Conservation (phyloP, 2,888 invertebrate genomes). For the Mesorhabditis belari region DNA sequence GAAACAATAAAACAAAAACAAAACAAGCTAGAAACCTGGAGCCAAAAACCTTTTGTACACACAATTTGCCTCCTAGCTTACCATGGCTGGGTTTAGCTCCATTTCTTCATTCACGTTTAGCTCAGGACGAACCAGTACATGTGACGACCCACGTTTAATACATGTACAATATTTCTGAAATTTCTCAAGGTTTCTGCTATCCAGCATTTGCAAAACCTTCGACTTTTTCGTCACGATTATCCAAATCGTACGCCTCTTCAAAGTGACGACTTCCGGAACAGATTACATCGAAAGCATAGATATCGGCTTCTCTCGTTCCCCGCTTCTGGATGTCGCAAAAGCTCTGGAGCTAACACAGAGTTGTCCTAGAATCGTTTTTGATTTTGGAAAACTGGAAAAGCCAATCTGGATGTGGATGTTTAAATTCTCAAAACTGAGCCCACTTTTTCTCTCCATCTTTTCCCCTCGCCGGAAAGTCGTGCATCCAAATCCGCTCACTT, state of each 20-base stretch:
- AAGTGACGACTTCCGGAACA: constrained; percentile 47
- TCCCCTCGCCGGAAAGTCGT: not conserved
- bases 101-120: constrained; percentile 17
- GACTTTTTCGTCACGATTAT: constrained; percentile 22
- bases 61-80: too few species aligned
- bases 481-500: not conserved
- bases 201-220: constrained; percentile 13
- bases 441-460: not conserved
- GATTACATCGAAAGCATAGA: constrained; percentile 47
- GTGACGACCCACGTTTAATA: constrained; percentile 35
- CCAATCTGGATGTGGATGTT: too few species aligned
- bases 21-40: too few species aligned
- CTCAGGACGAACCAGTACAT: constrained; percentile 22
- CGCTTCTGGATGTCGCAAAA: constrained; percentile 21
- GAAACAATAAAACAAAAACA: too few species aligned
- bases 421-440: too few species aligned
- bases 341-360: constrained; percentile 49
- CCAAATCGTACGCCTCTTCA: constrained; percentile 44
- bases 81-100: constrained; percentile 40
- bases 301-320: constrained; percentile 37
- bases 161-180: constrained; percentile 42
- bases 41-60: too few species aligned
- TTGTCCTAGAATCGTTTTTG: constrained; percentile 8
- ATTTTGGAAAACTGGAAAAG: too few species aligned
- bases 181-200: too few species aligned